Conservation (phyloP, 1,140 invertebrate species). For the Zaprionus inermis region DNA sequence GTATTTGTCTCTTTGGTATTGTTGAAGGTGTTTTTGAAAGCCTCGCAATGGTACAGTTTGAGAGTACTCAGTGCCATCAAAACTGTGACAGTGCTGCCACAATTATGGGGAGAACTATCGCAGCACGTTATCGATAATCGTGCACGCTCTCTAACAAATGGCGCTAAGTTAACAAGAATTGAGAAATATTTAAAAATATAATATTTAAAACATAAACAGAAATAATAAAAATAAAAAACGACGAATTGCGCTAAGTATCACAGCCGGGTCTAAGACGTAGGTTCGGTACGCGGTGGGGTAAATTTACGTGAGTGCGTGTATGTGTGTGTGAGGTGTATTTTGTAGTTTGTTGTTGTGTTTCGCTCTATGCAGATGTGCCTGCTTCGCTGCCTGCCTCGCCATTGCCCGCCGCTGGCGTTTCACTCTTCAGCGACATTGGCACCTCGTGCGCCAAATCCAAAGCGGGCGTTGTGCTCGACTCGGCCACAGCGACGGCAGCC, state of each 20-base stretch:
- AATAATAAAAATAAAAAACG: slow-evolving; percentile 49
- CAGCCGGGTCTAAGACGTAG: slow-evolving; percentile 80
- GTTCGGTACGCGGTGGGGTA: slow-evolving; percentile 59
- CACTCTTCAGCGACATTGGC: slow-evolving; percentile 51
- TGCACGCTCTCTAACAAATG: slow-evolving; percentile 40
- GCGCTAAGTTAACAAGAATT: slow-evolving; percentile 38
- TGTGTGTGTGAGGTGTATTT: slow-evolving; percentile 22
- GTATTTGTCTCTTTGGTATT: slow-evolving; percentile 44
- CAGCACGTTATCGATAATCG: slow-evolving; percentile 27
- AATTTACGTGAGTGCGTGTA: slow-evolving; percentile 27
- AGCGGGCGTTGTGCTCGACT: slow-evolving; percentile 47
- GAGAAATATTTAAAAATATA: slow-evolving; percentile 51
- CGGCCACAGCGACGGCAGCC: slow-evolving; percentile 66
- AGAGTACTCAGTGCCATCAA: slow-evolving; percentile 26
- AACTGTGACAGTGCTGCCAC: slow-evolving; percentile 32
- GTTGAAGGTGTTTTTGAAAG: slow-evolving; percentile 46
- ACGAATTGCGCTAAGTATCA: slow-evolving; percentile 81
- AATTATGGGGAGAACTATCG: slow-evolving; percentile 22
- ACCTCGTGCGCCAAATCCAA: slow-evolving; percentile 56
- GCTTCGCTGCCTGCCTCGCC: slow-evolving; percentile 45
- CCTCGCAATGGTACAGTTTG: slow-evolving; percentile 66
- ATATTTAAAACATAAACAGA: slow-evolving; percentile 61
- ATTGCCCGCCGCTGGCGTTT: slow-evolving; percentile 48
- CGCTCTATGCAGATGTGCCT: slow-evolving; percentile 36
- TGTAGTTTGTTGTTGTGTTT: slow-evolving; percentile 4